Base-by-base conservation (phyloP, 2,113 vertebrate genomes). In the Microcebus jonahi region DNA sequence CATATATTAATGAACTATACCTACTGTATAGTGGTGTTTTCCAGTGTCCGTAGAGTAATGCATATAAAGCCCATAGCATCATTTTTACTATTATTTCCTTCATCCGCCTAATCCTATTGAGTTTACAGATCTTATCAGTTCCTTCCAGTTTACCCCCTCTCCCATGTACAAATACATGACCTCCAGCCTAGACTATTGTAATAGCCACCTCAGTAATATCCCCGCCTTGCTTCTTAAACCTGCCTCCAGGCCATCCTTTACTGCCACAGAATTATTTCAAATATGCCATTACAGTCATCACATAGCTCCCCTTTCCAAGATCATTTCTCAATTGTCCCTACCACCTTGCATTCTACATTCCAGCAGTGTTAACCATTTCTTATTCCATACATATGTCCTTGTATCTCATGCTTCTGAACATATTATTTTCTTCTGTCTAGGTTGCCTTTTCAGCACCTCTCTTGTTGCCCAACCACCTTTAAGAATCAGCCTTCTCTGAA, bases 31-130 rank as follows among this genome's bases (percentile, higher is more conserved):
- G 23, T 50, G 21, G 12, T 88, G 29, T 73, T 85, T 71, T 79
- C 6, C 84, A 63, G 53, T 34, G 25, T 89, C 57, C 18, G 48
- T 70, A 61, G 70, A 68, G 39, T 45, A 82, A 76, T 14, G 9
- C 29, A 82, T 45, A 34, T 55, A 83, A 63, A 63, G 25, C 53
- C 77, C 17, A 4, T 45, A 45, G 1, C 45, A 6, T 36, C 45
- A 67, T 67, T 92, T 79, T 84, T 76, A 63, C 61, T 81, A 55
- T 21, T 70, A 45, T 84, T 83, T 79, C 34, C 84, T 95, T 92
- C 45, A 73, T 73, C 42, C 18, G 10, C 36, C 53, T 29, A 45
- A 55, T 84, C 79, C 57, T 79, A 21, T n/a, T 80, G 65, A 29
- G 34, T 88, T 89, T 67, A 80, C 12, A 76, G 2, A n/a, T 81